phyloP scores from a whole-genome alignment of 1,140 invertebrate species.

The Conus betulinus region DNA sequence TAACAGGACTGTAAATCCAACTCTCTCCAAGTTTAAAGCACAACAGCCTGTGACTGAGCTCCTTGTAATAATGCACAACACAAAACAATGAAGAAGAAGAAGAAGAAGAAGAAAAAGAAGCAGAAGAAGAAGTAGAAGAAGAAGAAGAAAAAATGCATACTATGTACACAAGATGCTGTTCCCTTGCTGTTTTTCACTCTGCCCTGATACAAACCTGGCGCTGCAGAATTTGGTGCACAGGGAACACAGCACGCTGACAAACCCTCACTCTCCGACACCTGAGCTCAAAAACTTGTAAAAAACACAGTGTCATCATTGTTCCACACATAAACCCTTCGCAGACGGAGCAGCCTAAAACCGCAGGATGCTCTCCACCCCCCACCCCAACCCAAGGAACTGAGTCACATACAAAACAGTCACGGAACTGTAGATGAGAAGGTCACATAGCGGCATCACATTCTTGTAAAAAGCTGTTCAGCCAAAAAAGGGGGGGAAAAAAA shows the following conservation, averaged over 20 bases:
- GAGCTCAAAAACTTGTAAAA: too few relatives aligned
- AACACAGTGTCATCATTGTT: not conserved
- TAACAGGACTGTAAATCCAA: not conserved
- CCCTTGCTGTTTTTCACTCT: not conserved
- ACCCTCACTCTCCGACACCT: too few relatives aligned
- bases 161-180: not conserved
- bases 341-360: too few relatives aligned
- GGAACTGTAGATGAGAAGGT: not conserved
- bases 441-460: not conserved
- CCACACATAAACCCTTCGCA: too few relatives aligned
- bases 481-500: not conserved
- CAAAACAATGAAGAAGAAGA: not conserved
- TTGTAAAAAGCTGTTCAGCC: not conserved
- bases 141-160: not conserved
- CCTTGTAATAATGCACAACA: not conserved
- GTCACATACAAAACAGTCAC: too few relatives aligned
- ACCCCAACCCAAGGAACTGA: too few relatives aligned
- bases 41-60: not conserved
- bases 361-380: too few relatives aligned
- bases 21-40: not conserved
- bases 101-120: not conserved
- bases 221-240: too few relatives aligned
- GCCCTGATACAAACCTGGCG: not conserved
- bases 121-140: not conserved
- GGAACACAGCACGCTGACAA: too few relatives aligned